A percentile compares a stretch with the other conserved stretches of the same genome.
These are phyloP conservation scores for Aplocera efformata DNA, from an alignment of 2,888 invertebrate genomes.

Conservation along the genomic window DNA sequence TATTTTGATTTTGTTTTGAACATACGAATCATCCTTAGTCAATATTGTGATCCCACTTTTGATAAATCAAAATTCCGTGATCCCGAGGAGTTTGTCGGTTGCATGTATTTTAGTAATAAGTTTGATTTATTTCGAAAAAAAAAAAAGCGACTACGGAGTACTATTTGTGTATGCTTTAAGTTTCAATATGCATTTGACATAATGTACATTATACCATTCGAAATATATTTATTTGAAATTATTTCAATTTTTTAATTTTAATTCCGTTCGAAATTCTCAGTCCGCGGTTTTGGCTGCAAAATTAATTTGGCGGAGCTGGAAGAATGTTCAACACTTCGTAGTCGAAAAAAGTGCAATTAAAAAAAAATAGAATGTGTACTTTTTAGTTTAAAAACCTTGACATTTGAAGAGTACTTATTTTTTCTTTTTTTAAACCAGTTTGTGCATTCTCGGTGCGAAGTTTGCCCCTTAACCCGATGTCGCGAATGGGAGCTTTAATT, in stretches of 20 bases:
- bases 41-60: conserved; percentile 27
- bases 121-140: conserved; percentile 10
- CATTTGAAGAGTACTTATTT: conserved; percentile 8
- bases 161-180: conserved; percentile 11
- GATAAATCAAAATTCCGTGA: conserved; percentile 29
- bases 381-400: conserved; percentile 3
- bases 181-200: conserved; percentile 20
- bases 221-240: conserved; percentile 28
- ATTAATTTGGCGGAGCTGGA: conserved; percentile 21
- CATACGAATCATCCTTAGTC: conserved; percentile 2
- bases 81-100: conserved; percentile 9
- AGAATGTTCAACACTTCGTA: conserved; percentile 21
- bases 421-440: background rate
- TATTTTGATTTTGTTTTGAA: conserved; percentile 4
- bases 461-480: conserved; percentile 25
- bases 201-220: conserved; percentile 18
- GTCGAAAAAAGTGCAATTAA: conserved; percentile 29
- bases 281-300: conserved; percentile 29
- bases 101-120: conserved; percentile 19
- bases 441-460: conserved; percentile 17
- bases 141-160: conserved; percentile 18
- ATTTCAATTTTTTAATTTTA: conserved; percentile 19
- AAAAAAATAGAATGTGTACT: conserved; percentile 6
- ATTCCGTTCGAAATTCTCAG: conserved; percentile 11
- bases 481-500: conserved; percentile 26